Evolutionary conservation across 2,113 vertebrate species (phyloP).

Genomic region (Ameiurus melas): DNA sequence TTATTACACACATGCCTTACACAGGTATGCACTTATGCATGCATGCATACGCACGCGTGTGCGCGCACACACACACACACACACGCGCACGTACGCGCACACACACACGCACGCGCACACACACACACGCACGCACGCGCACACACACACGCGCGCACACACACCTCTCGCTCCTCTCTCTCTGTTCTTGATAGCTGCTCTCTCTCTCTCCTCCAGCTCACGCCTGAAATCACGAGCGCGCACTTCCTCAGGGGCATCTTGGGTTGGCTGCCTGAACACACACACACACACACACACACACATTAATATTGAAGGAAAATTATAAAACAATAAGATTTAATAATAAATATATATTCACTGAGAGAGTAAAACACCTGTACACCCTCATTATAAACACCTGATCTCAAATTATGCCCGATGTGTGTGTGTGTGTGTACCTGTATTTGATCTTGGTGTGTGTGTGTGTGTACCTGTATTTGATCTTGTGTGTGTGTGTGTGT

Average conservation of each 20-base stretch:
- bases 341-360: neutral
- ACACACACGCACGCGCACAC: neutral
- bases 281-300: neutral
- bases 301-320: no score
- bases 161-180: slow-evolving; percentile 84
- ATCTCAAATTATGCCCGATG: no score
- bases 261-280: slow-evolving; percentile 83
- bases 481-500: slow-evolving; percentile 77
- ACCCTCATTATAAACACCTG: neutral
- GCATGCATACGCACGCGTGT: no score
- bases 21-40: neutral
- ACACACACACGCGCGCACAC: no score
- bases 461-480: slow-evolving; percentile 65
- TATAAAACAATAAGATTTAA: no score
- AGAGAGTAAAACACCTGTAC: no score
- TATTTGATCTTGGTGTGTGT: slow-evolving; percentile 34
- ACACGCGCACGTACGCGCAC: no score
- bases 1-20: neutral
- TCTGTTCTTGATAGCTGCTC: slow-evolving; percentile 86
- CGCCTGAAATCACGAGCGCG: slow-evolving; percentile 94
- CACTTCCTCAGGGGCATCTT: slow-evolving; percentile 95
- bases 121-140: neutral
- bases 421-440: neutral
- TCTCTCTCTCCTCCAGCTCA: slow-evolving; percentile 93
- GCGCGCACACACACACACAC: neutral